Percentiles rank a stretch among this genome's conserved stretches.
Conservation (phyloP, 2,888 invertebrate species). For the Noctua comes region DNA sequence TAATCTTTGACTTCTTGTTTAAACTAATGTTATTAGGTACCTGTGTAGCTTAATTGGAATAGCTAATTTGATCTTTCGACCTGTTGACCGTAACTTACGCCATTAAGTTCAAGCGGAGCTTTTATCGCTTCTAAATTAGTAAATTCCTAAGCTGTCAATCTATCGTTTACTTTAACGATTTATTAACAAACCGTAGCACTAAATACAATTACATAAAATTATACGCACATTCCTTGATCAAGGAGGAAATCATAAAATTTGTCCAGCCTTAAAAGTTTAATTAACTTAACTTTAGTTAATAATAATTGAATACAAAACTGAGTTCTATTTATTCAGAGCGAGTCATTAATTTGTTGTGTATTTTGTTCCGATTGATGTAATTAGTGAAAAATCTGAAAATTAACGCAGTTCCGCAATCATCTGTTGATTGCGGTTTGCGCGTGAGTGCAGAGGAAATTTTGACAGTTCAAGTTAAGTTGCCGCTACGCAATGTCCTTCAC, state of each 20-base stretch:
- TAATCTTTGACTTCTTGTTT: not conserved
- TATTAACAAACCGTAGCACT: slow-evolving; percentile 39
- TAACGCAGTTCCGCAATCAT: not conserved
- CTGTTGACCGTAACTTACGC: slow-evolving; percentile 4
- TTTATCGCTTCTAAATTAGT: slow-evolving; percentile 12
- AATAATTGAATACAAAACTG: slow-evolving; percentile 48
- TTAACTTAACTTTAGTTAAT: slow-evolving; percentile 29
- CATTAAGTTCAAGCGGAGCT: not conserved
- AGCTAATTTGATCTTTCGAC: slow-evolving; percentile 20
- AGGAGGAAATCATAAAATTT: slow-evolving; percentile 63
- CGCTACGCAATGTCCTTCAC: not conserved
- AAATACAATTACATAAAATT: slow-evolving; percentile 57
- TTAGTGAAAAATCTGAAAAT: slow-evolving; percentile 47
- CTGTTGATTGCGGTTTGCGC: slow-evolving; percentile 7
- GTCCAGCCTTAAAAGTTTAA: slow-evolving; percentile 45
- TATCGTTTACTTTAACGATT: slow-evolving; percentile 35
- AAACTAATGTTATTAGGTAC: not conserved
- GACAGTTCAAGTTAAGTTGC: not conserved
- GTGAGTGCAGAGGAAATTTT: not conserved
- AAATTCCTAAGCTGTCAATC: slow-evolving; percentile 37
- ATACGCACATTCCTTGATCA: slow-evolving; percentile 50
- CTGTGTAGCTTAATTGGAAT: not conserved
- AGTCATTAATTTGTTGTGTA: slow-evolving; percentile 14
- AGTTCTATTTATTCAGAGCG: slow-evolving; percentile 34
- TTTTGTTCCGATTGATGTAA: slow-evolving; percentile 25